Conservation (phyloP, 1,140 invertebrate genomes). For the Tribolium castaneum region DNA sequence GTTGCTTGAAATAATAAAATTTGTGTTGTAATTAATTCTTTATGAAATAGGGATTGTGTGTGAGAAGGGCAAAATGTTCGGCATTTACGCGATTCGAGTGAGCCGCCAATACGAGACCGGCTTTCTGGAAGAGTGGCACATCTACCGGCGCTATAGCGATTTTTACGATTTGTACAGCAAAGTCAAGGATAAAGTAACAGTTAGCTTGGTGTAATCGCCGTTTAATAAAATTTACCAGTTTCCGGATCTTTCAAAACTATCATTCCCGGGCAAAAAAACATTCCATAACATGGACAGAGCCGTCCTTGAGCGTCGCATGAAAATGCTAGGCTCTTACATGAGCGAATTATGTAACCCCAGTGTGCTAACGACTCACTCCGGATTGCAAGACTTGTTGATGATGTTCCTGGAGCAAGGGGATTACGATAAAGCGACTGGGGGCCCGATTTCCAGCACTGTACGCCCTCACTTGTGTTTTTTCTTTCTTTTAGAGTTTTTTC, state of each 20-base stretch:
- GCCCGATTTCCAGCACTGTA: conserved; percentile 71
- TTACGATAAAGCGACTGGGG: conserved; percentile 77
- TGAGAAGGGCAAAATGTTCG: conserved; percentile 85
- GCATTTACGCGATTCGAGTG: conserved; percentile 90
- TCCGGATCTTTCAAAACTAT: conserved; percentile 80
- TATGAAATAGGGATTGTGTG: conserved; percentile 72
- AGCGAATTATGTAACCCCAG: conserved; percentile 74
- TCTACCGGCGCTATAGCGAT: conserved; percentile 88
- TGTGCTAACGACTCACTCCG: conserved; percentile 73
- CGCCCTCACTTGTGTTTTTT: conserved; percentile 32
- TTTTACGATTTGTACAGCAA: conserved; percentile 89
- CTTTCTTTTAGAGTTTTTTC: not conserved
- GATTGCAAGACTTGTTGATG: conserved; percentile 76
- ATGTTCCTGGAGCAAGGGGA: conserved; percentile 84
- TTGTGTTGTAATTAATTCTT: conserved; percentile 48
- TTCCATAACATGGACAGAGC: conserved; percentile 92
- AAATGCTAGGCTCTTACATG: conserved; percentile 87
- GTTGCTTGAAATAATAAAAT: not conserved
- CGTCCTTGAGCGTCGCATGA: conserved; percentile 88
- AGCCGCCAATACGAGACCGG: conserved; percentile 73
- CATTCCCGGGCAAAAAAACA: conserved; percentile 93
- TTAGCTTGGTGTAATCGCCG: not conserved
- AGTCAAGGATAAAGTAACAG: conserved; percentile 76
- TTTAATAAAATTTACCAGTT: conserved; percentile 68
- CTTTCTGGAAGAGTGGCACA: conserved; percentile 81